phyloP scores from a whole-genome alignment of 1,140 invertebrate genomes.

The Drosophila novamexicana region DNA sequence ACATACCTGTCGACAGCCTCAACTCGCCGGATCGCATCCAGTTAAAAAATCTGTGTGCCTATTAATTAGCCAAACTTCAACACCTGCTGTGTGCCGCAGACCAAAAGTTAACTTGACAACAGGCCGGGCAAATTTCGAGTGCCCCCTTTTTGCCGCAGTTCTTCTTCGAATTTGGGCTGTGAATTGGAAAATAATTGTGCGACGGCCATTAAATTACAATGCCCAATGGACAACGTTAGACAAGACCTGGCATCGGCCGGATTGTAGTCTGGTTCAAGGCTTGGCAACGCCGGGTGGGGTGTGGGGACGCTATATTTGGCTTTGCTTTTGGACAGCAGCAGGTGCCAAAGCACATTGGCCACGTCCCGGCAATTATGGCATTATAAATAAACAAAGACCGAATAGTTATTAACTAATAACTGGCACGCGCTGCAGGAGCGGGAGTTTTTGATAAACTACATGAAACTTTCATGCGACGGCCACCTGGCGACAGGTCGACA shows the following conservation, averaged over 20 bases:
- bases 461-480: conserved; percentile 64
- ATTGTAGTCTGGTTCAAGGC: neutral
- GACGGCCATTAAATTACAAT: conserved; percentile 79
- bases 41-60: conserved; percentile 59
- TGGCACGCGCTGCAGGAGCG: conserved; percentile 37
- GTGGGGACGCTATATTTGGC: conserved; percentile 27
- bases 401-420: conserved; percentile 83
- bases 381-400: conserved; percentile 80
- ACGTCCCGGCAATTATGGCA: conserved; percentile 74
- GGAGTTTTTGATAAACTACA: conserved; percentile 56
- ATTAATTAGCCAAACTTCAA: conserved; percentile 82
- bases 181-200: conserved; percentile 83
- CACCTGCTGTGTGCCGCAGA: conserved; percentile 69
- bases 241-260: neutral
- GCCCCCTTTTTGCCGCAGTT: neutral
- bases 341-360: conserved; percentile 52
- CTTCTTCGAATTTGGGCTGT: conserved; percentile 59
- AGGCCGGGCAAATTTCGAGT: conserved; percentile 38
- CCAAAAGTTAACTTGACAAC: conserved; percentile 75
- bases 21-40: conserved; percentile 7
- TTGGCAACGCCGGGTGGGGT: too few relatives aligned
- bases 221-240: conserved; percentile 55
- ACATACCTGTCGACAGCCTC: conserved; percentile 17
- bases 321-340: conserved; percentile 26
- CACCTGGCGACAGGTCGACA: conserved; percentile 55